These are phyloP conservation scores for Falco punctatus DNA, from an alignment of 2,113 vertebrate species.

Conservation along the genomic window DNA sequence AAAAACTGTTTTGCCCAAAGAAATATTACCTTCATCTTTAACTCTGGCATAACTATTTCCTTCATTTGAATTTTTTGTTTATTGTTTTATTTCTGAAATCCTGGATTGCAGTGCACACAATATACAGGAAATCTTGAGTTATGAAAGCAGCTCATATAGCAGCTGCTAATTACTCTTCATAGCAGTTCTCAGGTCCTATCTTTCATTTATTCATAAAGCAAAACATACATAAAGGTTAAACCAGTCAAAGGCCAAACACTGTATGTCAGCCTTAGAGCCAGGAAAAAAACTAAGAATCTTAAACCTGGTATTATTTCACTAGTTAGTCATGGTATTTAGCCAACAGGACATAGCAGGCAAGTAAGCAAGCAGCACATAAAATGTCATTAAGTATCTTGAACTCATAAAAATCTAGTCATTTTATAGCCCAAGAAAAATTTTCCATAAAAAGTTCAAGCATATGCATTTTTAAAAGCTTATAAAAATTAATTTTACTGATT, in stretches of 20 bases:
- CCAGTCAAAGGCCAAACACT: not conserved
- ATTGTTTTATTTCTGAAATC: not conserved
- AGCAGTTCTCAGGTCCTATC: not conserved
- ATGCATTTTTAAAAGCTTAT: not conserved
- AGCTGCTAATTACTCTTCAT: not conserved
- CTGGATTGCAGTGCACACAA: not conserved
- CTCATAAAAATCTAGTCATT: not conserved
- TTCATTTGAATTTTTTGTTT: not conserved
- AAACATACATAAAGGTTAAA: slow-evolving; percentile 13
- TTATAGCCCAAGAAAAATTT: not conserved
- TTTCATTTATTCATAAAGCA: not conserved
- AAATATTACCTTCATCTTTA: not conserved
- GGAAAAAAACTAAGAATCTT: not conserved
- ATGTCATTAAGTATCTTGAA: not conserved
- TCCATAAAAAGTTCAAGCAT: not conserved
- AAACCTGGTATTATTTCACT: not conserved
- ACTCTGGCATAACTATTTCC: not conserved
- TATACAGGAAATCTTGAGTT: not conserved
- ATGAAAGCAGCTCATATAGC: not conserved
- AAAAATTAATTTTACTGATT: not conserved
- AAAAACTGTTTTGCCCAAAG: not conserved
- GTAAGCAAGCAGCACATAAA: not conserved
- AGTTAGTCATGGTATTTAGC: not conserved
- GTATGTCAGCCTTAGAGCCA: not conserved
- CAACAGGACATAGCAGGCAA: not conserved